Percentiles rank a stretch among this genome's conserved stretches.
phyloP scores from a whole-genome alignment of 2,797 vertebrate species.

The Phalanger gymnotis region DNA sequence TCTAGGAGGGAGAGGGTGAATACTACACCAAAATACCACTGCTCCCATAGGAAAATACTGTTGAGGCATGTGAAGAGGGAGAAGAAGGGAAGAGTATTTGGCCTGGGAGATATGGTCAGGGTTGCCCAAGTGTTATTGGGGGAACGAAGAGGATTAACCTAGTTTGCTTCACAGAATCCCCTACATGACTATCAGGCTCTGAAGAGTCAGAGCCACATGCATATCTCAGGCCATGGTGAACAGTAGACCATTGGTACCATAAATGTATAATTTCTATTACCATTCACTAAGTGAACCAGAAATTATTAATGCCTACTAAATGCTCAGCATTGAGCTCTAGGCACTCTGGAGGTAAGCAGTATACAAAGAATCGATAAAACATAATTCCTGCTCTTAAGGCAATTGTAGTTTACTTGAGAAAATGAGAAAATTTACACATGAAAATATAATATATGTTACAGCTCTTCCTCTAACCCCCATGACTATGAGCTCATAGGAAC shows the following conservation, averaged over 20 bases:
- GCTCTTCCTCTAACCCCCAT: neutral
- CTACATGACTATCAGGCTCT: neutral
- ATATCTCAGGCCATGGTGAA: neutral
- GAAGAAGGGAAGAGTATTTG: neutral
- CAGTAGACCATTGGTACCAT: neutral
- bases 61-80: neutral
- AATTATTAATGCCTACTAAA: neutral
- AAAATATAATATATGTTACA: neutral
- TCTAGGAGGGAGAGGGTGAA: neutral
- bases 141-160: neutral
- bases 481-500: neutral
- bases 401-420: neutral
- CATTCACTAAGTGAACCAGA: neutral
- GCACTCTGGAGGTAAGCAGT: neutral
- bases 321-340: neutral
- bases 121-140: neutral
- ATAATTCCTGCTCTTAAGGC: neutral
- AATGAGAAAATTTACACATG: neutral
- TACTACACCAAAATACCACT: neutral
- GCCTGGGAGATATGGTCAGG: neutral
- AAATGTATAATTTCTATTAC: neutral
- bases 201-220: neutral
- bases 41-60: neutral
- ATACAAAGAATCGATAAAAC: neutral
- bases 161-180: neutral